These are phyloP conservation scores for Microctenopoma lineatum DNA, from an alignment of 2,797 vertebrate species.

Conservation along the genomic window DNA sequence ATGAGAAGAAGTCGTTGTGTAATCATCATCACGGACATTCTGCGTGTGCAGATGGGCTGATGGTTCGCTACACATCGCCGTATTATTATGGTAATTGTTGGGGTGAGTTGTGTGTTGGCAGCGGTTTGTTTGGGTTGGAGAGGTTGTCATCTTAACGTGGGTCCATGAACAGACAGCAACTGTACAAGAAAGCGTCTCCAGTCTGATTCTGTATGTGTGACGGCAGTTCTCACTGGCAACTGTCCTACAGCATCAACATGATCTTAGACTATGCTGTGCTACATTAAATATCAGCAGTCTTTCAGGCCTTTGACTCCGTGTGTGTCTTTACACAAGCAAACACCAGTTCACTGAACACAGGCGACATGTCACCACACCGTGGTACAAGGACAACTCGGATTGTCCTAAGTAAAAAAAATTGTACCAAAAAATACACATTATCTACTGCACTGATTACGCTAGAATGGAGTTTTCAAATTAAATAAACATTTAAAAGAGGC, in stretches of 20 bases:
- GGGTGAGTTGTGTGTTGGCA: conserved; percentile 16
- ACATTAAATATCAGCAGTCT: conserved; percentile 70
- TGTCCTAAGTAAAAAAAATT: too few relatives aligned
- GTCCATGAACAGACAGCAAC: conserved; percentile 26
- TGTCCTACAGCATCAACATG: conserved; percentile 65
- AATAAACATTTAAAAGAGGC: not conserved
- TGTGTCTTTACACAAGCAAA: not conserved
- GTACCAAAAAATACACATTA: too few relatives aligned
- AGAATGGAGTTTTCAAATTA: too few relatives aligned
- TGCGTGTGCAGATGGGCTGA: conserved; percentile 2
- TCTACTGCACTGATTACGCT: too few relatives aligned
- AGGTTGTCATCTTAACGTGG: conserved; percentile 28
- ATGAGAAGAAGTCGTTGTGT: not conserved
- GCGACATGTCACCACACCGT: too few relatives aligned
- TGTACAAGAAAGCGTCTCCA: conserved; percentile 4
- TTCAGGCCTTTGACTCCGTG: conserved; percentile 50
- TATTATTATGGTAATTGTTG: not conserved
- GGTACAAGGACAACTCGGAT: too few relatives aligned
- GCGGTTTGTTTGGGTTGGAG: conserved; percentile 1
- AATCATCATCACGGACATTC: not conserved
- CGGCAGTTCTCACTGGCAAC: conserved; percentile 28
- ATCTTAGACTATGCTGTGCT: conserved; percentile 63
- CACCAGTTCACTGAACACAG: too few relatives aligned
- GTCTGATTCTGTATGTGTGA: conserved; percentile 45
- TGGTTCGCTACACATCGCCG: not conserved